A percentile compares a stretch with the other conserved stretches of the same genome.
Evolutionary conservation across 2,113 vertebrate genomes (phyloP).

Genomic region (Cyanistes caeruleus): DNA sequence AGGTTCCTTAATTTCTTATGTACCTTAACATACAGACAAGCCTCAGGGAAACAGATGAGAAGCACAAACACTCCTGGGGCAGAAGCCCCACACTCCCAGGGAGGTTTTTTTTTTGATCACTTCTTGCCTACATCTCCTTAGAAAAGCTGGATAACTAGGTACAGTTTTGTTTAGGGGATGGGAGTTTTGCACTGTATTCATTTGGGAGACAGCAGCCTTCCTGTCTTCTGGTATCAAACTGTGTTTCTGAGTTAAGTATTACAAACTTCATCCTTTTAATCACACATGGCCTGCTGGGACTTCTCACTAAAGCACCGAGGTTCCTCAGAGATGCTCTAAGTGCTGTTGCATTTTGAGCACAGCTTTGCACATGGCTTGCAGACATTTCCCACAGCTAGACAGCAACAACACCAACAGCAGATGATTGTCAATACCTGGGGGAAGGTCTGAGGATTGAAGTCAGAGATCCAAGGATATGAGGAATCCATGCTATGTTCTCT

Average conservation of each 20-base stretch:
- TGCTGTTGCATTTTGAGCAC: not conserved
- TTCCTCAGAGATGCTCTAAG: not conserved
- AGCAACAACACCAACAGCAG: not conserved
- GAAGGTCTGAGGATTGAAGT: not conserved
- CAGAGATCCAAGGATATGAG: not conserved
- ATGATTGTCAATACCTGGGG: not conserved
- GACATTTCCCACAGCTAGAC: not conserved
- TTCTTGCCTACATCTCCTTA: not conserved
- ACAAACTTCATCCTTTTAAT: not conserved
- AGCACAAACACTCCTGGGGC: not conserved
- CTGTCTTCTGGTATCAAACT: not conserved
- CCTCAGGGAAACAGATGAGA: not conserved
- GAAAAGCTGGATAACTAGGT: not conserved
- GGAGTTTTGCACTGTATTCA: not conserved
- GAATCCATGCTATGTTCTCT: not conserved
- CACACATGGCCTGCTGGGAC: not conserved
- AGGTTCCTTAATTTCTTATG: not conserved
- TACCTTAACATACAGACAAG: not conserved
- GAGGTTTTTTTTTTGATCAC: not conserved
- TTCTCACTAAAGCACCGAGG: not conserved
- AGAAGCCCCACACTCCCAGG: not conserved
- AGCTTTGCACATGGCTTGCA: not conserved
- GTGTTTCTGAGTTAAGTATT: accelerated
- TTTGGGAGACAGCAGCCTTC: not conserved
- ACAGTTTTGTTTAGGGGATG: not conserved